Evolutionary conservation across 2,113 vertebrate genomes (phyloP), one percentile per base, ranked within the genome.

Genomic region (Drymodes brunneopygia): DNA sequence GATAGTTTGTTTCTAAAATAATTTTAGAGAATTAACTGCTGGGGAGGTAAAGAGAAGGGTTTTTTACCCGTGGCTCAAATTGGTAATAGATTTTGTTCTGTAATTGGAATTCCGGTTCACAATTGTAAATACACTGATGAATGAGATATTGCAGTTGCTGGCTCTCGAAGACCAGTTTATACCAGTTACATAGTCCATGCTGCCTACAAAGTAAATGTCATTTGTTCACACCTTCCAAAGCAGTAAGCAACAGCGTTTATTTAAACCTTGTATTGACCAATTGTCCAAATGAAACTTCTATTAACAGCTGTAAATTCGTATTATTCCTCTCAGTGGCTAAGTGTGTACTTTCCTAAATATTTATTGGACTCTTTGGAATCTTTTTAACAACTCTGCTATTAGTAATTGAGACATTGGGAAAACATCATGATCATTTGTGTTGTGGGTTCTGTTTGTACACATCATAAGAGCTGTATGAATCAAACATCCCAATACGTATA

Each of bases 81-180:
- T 66, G 42, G 45, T 86, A 92, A 70, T 86, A 94, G 60, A 62
- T 94, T 92, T 82, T 88, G 50, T 61, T 92, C 29, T 24, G 67
- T 95, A 86, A 80, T 48, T 91, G 81, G 36, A 92, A 95, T 92
- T 95, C 33, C 19, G 79, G 60, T 74, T 95, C 87, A 74, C 81
- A 80, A 7, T 90, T 90, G 58, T 56, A 33, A 69, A 85, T 86
- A 80, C 16, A 7, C 50, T 86, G 58, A 73, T 81, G 88, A 92
- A 88, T 75, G 90, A 90, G 79, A 72, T 80, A 69, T 44, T 92
- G 79, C 75, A 57, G 21, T 75, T 85, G 19, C 56, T 92, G 57
- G 33, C 50, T 96, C 61, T 74, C 0, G 0, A 93, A 80, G 74
- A 42, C 53, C 71, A 35, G 40, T 95, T 91, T 94, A 56, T 85